phyloP scores from a whole-genome alignment of 2,113 vertebrate species.

The Camelus bactrianus region DNA sequence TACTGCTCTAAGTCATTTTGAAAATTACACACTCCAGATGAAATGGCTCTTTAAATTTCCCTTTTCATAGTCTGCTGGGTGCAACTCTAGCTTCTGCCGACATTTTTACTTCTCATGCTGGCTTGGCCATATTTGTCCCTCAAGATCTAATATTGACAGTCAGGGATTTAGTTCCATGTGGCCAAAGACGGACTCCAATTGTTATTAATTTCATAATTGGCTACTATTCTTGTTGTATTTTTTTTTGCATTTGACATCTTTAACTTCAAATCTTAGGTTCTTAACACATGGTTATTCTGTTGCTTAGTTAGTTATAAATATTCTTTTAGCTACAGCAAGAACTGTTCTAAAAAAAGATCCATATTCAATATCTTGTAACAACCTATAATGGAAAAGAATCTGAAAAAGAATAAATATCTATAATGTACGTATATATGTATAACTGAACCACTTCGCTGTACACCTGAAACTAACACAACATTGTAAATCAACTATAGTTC shows the following conservation, averaged over 20 bases:
- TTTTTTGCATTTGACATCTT: slow-evolving; percentile 43
- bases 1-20: slow-evolving; percentile 23
- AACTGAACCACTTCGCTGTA: neutral
- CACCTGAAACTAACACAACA: neutral
- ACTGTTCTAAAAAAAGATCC: neutral
- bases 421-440: neutral
- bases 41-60: neutral
- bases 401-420: neutral
- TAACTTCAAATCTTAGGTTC: slow-evolving; percentile 16
- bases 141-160: neutral
- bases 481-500: neutral
- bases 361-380: neutral
- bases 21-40: slow-evolving; percentile 27
- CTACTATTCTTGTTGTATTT: slow-evolving; percentile 20
- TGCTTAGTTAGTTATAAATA: neutral
- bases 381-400: neutral
- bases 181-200: neutral
- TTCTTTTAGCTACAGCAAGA: slow-evolving; percentile 51
- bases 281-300: slow-evolving; percentile 35
- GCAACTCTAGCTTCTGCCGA: neutral
- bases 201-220: neutral
- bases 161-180: neutral
- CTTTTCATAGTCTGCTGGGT: neutral
- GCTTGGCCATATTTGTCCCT: neutral
- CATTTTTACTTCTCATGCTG: slow-evolving; percentile 40